phyloP scores from a whole-genome alignment of 2,797 vertebrate genomes.

The Parauchenoglanis ngamensis region DNA sequence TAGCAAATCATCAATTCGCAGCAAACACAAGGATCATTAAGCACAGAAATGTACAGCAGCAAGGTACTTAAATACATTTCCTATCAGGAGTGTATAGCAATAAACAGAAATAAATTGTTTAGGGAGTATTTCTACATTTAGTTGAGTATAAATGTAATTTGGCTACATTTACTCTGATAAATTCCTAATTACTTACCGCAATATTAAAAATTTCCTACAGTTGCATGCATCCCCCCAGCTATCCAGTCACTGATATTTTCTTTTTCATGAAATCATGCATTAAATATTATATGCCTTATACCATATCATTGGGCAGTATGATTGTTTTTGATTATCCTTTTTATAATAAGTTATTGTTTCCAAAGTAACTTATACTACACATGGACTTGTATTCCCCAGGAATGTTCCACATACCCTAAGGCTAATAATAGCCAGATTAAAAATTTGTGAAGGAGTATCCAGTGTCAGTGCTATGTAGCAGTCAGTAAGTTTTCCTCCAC shows the following conservation, averaged over 20 bases:
- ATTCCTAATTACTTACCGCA: neutral
- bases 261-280: too few species aligned
- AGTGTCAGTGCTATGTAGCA: neutral
- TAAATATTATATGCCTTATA: too few species aligned
- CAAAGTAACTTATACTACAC: neutral
- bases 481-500: neutral
- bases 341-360: neutral
- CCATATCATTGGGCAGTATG: too few species aligned
- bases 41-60: too few species aligned
- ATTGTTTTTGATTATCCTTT: neutral
- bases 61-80: neutral
- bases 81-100: neutral
- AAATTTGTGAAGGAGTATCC: neutral
- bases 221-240: too few species aligned
- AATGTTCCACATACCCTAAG: neutral
- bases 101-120: neutral
- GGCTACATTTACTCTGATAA: neutral
- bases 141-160: neutral
- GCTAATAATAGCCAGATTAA: neutral
- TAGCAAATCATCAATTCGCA: neutral
- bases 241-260: neutral
- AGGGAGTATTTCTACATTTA: neutral
- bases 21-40: neutral
- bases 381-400: neutral
- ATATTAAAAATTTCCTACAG: neutral